A percentile compares a stretch with the other conserved stretches of the same genome.
phyloP scores from a whole-genome alignment of 2,113 vertebrate species.

The Neopipo cinnamomea region DNA sequence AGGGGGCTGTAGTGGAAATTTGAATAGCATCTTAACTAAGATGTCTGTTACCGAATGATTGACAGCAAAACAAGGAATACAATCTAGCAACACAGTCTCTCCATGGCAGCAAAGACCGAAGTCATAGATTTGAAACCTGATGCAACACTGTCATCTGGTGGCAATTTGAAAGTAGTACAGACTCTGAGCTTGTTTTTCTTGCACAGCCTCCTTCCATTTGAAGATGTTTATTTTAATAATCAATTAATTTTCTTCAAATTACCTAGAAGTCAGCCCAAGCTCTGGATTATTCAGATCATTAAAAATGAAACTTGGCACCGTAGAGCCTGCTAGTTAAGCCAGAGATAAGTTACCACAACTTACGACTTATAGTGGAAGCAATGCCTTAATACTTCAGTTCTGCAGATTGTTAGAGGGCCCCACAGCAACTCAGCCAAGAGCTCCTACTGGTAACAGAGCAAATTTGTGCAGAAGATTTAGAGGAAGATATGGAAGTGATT shows the following conservation, averaged over 20 bases:
- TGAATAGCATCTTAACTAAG: not conserved
- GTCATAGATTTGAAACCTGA: not conserved
- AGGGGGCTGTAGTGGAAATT: not conserved
- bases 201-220: not conserved
- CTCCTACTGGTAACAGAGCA: not conserved
- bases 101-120: not conserved
- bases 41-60: not conserved
- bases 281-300: not conserved
- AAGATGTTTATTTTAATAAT: not conserved
- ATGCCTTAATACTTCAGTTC: not conserved
- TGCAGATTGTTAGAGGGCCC: not conserved
- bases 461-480: not conserved
- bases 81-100: not conserved
- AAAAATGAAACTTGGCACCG: not conserved
- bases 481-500: not conserved
- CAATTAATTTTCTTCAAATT: not conserved
- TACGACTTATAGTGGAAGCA: not conserved
- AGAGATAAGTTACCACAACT: not conserved
- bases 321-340: not conserved
- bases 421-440: not conserved
- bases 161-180: not conserved
- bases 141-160: conserved; percentile 46
- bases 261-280: not conserved
- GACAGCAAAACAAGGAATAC: not conserved
- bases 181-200: not conserved